Conservation (phyloP, 2,888 invertebrate genomes). For the Abscondita cerata region DNA sequence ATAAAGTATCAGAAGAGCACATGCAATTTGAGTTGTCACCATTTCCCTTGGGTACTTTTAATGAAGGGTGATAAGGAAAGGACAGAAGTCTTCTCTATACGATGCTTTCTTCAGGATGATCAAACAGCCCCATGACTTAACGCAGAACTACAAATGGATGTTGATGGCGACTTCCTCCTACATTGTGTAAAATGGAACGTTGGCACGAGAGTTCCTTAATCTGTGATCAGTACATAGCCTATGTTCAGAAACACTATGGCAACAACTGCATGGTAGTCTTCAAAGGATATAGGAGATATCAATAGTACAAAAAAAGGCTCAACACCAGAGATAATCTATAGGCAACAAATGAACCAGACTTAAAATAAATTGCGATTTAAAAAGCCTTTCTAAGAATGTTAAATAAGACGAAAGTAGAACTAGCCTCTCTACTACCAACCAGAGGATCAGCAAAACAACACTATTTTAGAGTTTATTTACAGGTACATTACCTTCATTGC, state of each 20-base stretch:
- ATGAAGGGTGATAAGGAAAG: slow-evolving; percentile 1
- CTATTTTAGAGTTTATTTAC: too few species aligned
- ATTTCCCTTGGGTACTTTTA: neutral
- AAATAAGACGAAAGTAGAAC: too few species aligned
- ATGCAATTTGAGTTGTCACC: neutral
- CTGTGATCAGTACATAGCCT: neutral
- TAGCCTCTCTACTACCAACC: too few species aligned
- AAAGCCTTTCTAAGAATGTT: too few species aligned
- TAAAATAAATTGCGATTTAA: too few species aligned
- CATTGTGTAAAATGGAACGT: neutral
- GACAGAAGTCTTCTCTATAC: slow-evolving; percentile 9
- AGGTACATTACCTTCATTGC: too few species aligned
- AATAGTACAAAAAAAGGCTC: too few species aligned
- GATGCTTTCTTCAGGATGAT: neutral
- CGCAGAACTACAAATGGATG: neutral
- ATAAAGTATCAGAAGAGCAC: neutral
- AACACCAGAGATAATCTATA: too few species aligned
- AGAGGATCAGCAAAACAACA: too few species aligned
- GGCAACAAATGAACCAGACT: too few species aligned
- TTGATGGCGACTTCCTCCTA: slow-evolving; percentile 3
- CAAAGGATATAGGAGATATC: too few species aligned
- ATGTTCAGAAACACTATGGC: neutral
- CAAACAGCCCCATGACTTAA: neutral
- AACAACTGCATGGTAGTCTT: too few species aligned
- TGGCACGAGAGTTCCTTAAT: neutral